A percentile compares a stretch with the other conserved stretches of the same genome.
phyloP scores from a whole-genome alignment of 1,140 invertebrate species.

The Aporrectodea caliginosa region DNA sequence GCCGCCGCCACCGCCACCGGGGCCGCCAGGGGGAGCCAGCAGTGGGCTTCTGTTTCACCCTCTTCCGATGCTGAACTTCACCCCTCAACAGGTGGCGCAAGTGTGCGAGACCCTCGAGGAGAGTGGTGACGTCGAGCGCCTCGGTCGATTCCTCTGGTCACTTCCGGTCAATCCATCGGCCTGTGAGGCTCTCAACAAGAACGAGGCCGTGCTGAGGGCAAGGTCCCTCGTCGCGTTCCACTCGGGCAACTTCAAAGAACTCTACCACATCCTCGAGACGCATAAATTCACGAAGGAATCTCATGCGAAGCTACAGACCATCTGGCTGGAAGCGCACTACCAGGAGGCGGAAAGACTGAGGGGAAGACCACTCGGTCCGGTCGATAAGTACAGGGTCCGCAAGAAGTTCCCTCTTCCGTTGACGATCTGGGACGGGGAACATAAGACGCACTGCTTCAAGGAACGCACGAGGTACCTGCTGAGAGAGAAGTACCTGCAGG shows the following conservation, averaged over 20 bases:
- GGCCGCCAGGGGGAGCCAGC: too few relatives aligned
- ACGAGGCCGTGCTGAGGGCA: slow-evolving; percentile 89
- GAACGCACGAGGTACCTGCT: slow-evolving; percentile 91
- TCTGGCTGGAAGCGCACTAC: slow-evolving; percentile 98
- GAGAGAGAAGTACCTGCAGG: slow-evolving; percentile 96
- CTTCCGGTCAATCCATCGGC: slow-evolving; percentile 64
- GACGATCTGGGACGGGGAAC: slow-evolving; percentile 99
- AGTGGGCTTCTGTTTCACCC: neutral
- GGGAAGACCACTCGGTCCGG: slow-evolving; percentile 91
- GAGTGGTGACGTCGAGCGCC: slow-evolving; percentile 89
- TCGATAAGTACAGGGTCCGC: slow-evolving; percentile 96
- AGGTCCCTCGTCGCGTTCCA: slow-evolving; percentile 96
- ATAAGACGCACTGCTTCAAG: too few relatives aligned
- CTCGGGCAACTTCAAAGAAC: slow-evolving; percentile 84
- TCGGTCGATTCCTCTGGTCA: slow-evolving; percentile 94
- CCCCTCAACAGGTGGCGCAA: slow-evolving; percentile 76
- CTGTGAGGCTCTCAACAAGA: slow-evolving; percentile 88
- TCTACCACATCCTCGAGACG: slow-evolving; percentile 92
- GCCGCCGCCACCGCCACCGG: neutral
- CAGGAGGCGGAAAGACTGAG: slow-evolving; percentile 94
- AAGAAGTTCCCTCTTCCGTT: slow-evolving; percentile 98
- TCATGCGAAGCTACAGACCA: slow-evolving; percentile 88
- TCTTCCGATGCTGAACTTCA: slow-evolving; percentile 28
- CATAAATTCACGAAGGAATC: slow-evolving; percentile 95
- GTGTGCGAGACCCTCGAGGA: slow-evolving; percentile 98